Evolutionary conservation across 2,113 vertebrate genomes (phyloP), one percentile per base, ranked within the genome.

Genomic region (Ivindomyrus marchei): DNA sequence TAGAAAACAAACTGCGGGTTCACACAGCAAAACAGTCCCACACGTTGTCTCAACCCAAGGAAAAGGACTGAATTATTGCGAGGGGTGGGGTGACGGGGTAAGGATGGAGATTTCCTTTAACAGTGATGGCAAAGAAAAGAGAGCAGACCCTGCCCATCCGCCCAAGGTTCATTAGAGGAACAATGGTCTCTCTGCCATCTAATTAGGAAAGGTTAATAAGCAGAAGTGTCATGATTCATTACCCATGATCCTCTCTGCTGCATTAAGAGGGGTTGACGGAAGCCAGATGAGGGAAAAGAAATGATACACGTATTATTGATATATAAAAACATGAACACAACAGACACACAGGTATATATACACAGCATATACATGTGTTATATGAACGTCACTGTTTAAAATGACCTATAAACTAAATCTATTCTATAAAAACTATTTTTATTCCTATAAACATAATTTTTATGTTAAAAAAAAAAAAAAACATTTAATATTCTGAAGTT

Each of bases 171-270:
- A 98, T 99, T 98, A 97, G 96, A 95, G 95, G 95, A 97, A 97
- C 97, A 97, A 97, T 96, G 96, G 96, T 94, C 94, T 95, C 93
- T 96, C 96, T 94, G 96, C 95, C 96, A 97, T 98, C 97, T 97
- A 98, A 98, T 99, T 98, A 99, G 97, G 96, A 94, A 96, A 96
- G 97, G 97, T 97, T 99, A 99, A 98, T 98, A 97, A 98, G 97
- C 95, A 98, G 95, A 96, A 96, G 95, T 95, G 95, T 94, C 84
- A 92, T 95, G 95, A 96, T 95, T 92, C 94, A 93, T 93, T 93
- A 80, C 93, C 92, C 90, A 91, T 47, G 36, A 92, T 58, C 93
- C 93, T 92, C 85, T 88, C 90, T 90, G 94, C 90, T 92, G 89
- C 88, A 86, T 46, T 74, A 74, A 92, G 90, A 92, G 88, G 66